phyloP scores from a whole-genome alignment of 2,113 vertebrate species.

The Microcebus murinus region DNA sequence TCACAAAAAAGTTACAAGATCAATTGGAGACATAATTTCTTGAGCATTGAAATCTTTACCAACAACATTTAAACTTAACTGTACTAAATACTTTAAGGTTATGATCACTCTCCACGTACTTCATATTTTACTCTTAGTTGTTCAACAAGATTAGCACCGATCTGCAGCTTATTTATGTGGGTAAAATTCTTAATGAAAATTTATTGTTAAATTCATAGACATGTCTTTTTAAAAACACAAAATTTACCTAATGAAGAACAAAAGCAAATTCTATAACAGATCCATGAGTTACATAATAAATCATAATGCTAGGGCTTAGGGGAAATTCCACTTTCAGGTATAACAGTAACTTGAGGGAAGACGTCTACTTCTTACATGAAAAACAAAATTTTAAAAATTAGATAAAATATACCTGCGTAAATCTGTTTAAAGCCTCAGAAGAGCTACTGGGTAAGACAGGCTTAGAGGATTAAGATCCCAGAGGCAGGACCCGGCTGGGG shows the following conservation, averaged over 20 bases:
- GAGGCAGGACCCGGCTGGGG: no score
- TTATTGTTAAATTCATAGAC: background rate
- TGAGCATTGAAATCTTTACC: background rate
- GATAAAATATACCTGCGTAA: background rate
- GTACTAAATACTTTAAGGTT: background rate
- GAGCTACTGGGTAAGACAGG: background rate
- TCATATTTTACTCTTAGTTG: background rate
- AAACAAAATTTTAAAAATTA: background rate
- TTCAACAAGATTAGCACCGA: background rate
- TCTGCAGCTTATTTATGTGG: background rate
- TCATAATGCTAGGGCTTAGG: background rate
- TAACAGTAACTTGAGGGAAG: background rate
- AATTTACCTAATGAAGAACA: slow-evolving; percentile 71
- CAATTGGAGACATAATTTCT: background rate
- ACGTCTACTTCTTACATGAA: background rate
- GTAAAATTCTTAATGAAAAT: background rate
- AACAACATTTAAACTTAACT: background rate
- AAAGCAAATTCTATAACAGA: slow-evolving; percentile 76
- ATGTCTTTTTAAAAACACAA: slow-evolving; percentile 54
- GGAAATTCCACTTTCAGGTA: background rate
- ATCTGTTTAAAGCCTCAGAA: background rate
- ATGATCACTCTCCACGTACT: background rate
- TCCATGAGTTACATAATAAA: slow-evolving; percentile 75
- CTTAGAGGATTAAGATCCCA: background rate
- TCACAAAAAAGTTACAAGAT: background rate